Conservation (phyloP, 2,113 vertebrate species). For the Pampusana beccarii region DNA sequence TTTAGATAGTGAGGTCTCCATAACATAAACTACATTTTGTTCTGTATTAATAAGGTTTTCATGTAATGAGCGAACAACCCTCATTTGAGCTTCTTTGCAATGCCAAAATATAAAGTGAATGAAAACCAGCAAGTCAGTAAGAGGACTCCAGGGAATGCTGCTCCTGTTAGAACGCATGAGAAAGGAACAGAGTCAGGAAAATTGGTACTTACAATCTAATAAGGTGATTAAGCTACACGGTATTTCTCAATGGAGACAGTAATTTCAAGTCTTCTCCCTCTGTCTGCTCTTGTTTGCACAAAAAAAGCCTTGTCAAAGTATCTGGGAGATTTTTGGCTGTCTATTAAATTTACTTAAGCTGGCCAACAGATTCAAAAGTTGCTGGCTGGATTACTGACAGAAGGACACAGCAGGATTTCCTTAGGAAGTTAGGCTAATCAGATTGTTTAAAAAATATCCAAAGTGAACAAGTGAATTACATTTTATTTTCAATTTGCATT, state of each 20-base stretch:
- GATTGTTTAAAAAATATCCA: constrained; percentile 6
- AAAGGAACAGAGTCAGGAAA: not conserved
- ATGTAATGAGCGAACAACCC: not conserved
- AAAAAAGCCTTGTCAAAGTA: not conserved
- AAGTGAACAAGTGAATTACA: not conserved
- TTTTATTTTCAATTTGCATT: not conserved
- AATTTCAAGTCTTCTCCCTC: not conserved
- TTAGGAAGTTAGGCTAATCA: constrained; percentile 31
- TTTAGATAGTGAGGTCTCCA: not conserved
- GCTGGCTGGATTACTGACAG: constrained; percentile 2
- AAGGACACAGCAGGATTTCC: constrained; percentile 53
- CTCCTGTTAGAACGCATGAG: not conserved
- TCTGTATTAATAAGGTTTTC: not conserved
- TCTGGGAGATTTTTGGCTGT: not conserved
- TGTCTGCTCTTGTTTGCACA: not conserved
- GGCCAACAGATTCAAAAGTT: not conserved
- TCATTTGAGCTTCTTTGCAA: not conserved
- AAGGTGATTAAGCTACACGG: not conserved
- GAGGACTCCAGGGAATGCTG: not conserved
- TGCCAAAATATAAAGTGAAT: not conserved
- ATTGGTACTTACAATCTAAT: not conserved
- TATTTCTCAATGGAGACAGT: not conserved
- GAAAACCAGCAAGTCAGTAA: not conserved
- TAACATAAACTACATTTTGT: not conserved
- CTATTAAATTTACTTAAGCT: not conserved